A percentile compares a stretch with the other conserved stretches of the same genome.
Conservation (phyloP, 53 echinoderm and acorn worm species). For the Hippasteria phrygiana region DNA sequence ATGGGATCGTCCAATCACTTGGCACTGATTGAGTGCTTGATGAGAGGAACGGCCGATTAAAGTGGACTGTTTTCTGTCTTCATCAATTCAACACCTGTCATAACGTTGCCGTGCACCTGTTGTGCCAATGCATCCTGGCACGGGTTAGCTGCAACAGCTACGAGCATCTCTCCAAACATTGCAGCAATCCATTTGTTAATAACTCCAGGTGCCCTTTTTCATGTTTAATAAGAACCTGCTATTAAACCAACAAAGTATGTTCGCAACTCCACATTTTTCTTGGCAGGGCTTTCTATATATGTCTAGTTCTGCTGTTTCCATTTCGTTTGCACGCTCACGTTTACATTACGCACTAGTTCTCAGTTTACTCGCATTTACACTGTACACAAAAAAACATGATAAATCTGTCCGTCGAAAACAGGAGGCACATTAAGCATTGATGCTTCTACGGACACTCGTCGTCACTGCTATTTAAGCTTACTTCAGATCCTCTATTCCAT, state of each 20-base stretch:
- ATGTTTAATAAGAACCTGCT: neutral
- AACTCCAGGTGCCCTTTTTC: too few relatives aligned
- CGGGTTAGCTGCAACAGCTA: too few relatives aligned
- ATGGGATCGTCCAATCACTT: too few relatives aligned
- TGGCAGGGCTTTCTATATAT: neutral
- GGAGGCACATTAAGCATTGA: neutral
- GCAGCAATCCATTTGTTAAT: too few relatives aligned
- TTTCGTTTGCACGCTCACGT: neutral
- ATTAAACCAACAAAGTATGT: neutral
- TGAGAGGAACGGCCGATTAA: too few relatives aligned
- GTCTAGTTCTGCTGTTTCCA: too few relatives aligned
- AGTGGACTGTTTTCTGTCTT: too few relatives aligned
- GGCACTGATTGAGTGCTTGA: too few relatives aligned
- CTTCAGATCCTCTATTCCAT: neutral
- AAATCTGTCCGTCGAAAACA: neutral
- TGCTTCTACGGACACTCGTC: neutral
- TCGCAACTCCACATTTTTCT: neutral
- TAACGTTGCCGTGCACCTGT: too few relatives aligned
- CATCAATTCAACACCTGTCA: too few relatives aligned
- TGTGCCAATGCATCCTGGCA: too few relatives aligned
- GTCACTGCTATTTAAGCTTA: neutral
- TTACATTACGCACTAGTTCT: neutral
- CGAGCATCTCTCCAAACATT: too few relatives aligned
- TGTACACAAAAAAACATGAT: neutral
- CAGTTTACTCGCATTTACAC: neutral